Evolutionary conservation across 2,888 invertebrate species (phyloP).

Genomic region (Protonemura montana): DNA sequence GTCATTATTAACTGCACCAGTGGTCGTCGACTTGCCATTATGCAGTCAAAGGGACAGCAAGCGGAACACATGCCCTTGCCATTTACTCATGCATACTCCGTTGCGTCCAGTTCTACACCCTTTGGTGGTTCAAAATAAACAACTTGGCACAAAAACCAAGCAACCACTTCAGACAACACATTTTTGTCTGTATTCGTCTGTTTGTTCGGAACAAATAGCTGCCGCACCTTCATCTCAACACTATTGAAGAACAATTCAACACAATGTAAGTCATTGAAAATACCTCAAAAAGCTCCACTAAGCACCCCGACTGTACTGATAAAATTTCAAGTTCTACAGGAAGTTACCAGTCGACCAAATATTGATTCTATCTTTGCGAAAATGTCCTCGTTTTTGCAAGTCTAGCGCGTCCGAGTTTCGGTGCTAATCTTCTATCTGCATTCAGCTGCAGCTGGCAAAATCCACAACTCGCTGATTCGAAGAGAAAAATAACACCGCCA

Average conservation of each 20-base stretch:
- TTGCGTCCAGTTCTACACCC: background rate
- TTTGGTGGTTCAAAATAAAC: too few relatives aligned
- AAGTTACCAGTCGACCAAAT: background rate
- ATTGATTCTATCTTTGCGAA: constrained; percentile 9
- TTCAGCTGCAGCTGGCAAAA: constrained; percentile 10
- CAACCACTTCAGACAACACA: background rate
- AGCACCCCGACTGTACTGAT: background rate
- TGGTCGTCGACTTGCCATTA: too few relatives aligned
- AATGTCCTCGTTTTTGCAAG: background rate
- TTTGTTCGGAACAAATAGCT: background rate
- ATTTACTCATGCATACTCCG: background rate
- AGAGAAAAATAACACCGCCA: background rate
- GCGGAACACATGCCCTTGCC: too few relatives aligned
- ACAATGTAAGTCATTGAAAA: background rate
- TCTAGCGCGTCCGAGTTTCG: background rate
- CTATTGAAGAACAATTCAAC: background rate
- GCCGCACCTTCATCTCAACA: background rate
- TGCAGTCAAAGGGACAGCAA: too few relatives aligned
- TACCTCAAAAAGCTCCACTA: background rate
- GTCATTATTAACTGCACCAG: too few relatives aligned
- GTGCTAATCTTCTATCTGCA: constrained; percentile 23
- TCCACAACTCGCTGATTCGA: background rate
- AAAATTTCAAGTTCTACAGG: background rate
- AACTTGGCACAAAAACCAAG: background rate
- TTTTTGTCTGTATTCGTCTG: background rate